Conservation (phyloP, 2,888 invertebrate genomes). For the Catocala nupta region DNA sequence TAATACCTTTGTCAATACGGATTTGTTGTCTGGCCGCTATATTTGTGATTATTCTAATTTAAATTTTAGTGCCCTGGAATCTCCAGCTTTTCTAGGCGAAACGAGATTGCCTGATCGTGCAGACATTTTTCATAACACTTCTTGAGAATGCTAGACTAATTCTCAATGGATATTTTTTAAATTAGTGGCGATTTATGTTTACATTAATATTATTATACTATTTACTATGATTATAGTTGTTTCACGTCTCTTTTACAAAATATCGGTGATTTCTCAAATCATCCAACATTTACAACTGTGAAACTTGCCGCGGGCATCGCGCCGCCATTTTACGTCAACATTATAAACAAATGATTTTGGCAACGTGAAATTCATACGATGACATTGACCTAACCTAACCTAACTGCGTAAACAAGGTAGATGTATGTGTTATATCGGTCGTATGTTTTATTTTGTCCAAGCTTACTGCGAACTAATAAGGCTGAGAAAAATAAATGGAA, state of each 20-base stretch:
- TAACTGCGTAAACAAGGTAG: conserved; percentile 17
- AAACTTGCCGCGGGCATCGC: no score
- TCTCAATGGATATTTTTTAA: not conserved
- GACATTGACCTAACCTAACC: conserved; percentile 32
- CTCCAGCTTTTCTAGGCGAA: conserved; percentile 17
- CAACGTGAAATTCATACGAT: conserved; percentile 17
- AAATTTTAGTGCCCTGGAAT: conserved; percentile 2
- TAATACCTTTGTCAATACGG: conserved; percentile 21
- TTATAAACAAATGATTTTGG: conserved; percentile 23
- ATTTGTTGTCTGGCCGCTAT: not conserved
- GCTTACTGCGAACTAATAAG: conserved; percentile 33
- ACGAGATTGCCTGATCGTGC: conserved; percentile 17
- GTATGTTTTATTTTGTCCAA: conserved; percentile 10
- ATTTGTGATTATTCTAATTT: conserved; percentile 27
- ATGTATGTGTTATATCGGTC: not conserved
- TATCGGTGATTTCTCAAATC: no score
- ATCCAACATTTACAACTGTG: not conserved
- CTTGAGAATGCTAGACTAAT: conserved; percentile 4
- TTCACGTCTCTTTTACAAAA: no score
- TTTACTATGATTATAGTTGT: no score
- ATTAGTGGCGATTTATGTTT: no score
- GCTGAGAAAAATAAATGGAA: conserved; percentile 43
- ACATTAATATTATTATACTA: no score
- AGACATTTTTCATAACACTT: conserved; percentile 39
- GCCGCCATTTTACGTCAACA: conserved; percentile 7